Base-by-base conservation (phyloP, 2,888 invertebrate species). In the Drosophila phalerata region DNA sequence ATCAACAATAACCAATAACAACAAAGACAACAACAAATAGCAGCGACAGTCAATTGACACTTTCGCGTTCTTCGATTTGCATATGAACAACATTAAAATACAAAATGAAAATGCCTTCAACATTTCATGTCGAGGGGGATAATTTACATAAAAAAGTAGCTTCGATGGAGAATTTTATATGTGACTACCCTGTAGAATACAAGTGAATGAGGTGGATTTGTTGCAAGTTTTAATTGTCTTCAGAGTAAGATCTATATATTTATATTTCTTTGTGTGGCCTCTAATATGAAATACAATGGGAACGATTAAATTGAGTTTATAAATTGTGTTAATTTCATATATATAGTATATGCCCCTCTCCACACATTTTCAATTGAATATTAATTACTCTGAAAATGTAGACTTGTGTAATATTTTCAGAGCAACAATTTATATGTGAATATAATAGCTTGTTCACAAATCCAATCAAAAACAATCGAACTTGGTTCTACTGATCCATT, bases 41-140 rank as follows among this genome's bases (percentile, higher is more conserved):
- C 51, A 58, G 53, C 57, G 51, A 60, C 52, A 38, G 55, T 38
- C 67, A 76, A 80, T 69, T 83, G 81, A 88, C 84, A 83, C 88
- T 80, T 86, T 84, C 68, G 77, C 75, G 72, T 68, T 68, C 45
- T 62, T 43, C 37, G 60, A 85, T 84, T 88, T 85, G 78, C 86
- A 88, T 88, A 71, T 56, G 64, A 84, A 73, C 43, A 53, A 60
- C 38, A 69, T 81, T 68, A 45, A 52, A 63, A 63, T 37, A 17
- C 56, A 40, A 60, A 69, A 66, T 51, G 40, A 60, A 69, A 79
- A 75, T 66, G 69, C 78, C 69, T 77, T 57, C 32, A 66, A 60
- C 49, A 73, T 45, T 67, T 73, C 34, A 60, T 28, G 52, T 47
- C 30, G 19, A 11, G 5, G 13, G 55, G 8, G 30, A 9, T 15